Evolutionary conservation across 1,140 invertebrate species (phyloP).

Genomic region (Monomorium pharaonis): DNA sequence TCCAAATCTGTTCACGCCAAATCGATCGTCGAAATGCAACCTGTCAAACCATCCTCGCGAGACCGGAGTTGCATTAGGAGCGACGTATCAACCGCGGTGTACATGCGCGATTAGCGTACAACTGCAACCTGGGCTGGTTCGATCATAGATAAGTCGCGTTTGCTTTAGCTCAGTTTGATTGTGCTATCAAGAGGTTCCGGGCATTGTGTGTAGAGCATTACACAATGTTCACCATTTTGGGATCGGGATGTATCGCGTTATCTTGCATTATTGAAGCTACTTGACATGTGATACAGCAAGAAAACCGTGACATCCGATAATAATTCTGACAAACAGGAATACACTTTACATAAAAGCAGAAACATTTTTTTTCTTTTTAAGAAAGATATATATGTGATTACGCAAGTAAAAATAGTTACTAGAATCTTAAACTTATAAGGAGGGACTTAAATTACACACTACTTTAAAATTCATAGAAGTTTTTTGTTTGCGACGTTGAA

Average conservation of each 20-base stretch:
- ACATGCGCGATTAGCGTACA: slow-evolving; percentile 67
- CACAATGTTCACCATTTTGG: slow-evolving; percentile 40
- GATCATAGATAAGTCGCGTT: slow-evolving; percentile 67
- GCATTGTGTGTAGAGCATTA: slow-evolving; percentile 3
- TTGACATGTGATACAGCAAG: not conserved
- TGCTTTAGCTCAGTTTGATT: slow-evolving; percentile 42
- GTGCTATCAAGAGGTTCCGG: slow-evolving; percentile 44
- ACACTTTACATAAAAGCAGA: not conserved
- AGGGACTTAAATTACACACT: slow-evolving; percentile 9
- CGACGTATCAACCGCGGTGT: slow-evolving; percentile 57
- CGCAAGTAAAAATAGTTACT: not conserved
- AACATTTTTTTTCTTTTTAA: not conserved
- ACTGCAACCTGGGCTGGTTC: slow-evolving; percentile 42
- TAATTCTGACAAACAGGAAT: not conserved
- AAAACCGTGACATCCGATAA: not conserved
- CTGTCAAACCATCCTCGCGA: slow-evolving; percentile 67
- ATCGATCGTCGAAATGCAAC: slow-evolving; percentile 65
- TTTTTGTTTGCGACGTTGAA: not conserved
- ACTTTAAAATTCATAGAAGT: not conserved
- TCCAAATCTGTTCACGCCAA: slow-evolving; percentile 45
- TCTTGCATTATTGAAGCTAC: slow-evolving; percentile 24
- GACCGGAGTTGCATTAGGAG: slow-evolving; percentile 64
- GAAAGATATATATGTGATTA: not conserved
- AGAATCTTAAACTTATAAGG: not conserved
- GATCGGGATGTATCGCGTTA: slow-evolving; percentile 21